Evolutionary conservation across 2,113 vertebrate species (phyloP), one percentile per base, ranked within the genome.

Genomic region (Galbula dea): DNA sequence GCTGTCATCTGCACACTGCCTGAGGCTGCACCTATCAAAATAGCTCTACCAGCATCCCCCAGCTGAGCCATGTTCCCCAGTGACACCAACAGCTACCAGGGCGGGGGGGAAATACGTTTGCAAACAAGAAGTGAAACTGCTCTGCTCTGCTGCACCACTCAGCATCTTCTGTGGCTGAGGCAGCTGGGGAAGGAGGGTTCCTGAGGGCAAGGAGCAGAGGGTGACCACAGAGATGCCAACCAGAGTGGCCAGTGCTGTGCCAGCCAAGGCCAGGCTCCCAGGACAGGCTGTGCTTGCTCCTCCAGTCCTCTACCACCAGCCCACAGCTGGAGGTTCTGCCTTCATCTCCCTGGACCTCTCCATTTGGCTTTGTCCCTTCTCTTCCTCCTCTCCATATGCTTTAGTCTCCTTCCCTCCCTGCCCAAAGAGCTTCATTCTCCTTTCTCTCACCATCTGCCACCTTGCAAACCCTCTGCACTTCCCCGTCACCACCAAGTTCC

Each of bases 81-180:
- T 17, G 76, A 55, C 9, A 9, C 26, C 34, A 15, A 43, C 11
- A n/a, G n/a, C n/a, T 8, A 10, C 63, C 2, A 12, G 39, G 26
- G 13, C 12, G 7, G 24, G 22, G 23, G 12, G 4, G 6, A 13
- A 55, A 45, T 1, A 6, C 13, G 62, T 79, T 62, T 68, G 79
- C 91, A 82, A 62, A 93, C 52, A 46, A 85, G 89, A 92, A 93
- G 79, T 41, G 89, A 90, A 92, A 90, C 52, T 9, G 62, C 86
- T 59, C 8, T 12, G 82, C 82, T 45, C 37, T 15, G 51, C 23
- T 77, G 88, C 55, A 11, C 21, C 0, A 6, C 77, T 65, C 39
- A 8, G 24, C 1, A 1, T 1, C 52, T 29, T 11, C 58, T 2
- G 36, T 1, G 7, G 29, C n/a, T 32, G 48, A 13, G 58, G 46